These are phyloP conservation scores for Capitella teleta DNA, from an alignment of 1,140 invertebrate species.

Conservation along the genomic window DNA sequence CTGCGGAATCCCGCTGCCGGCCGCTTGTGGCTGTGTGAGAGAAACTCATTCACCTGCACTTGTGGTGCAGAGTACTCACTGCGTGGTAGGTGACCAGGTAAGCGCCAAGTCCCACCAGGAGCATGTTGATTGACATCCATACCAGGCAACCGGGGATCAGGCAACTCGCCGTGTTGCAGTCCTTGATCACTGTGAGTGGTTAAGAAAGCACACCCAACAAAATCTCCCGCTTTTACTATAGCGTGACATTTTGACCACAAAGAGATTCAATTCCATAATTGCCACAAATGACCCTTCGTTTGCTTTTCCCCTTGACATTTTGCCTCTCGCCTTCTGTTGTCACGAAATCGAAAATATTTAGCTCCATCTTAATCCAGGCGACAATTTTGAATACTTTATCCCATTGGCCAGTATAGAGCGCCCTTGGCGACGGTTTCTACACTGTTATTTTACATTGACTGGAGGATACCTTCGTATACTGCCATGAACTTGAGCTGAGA, in stretches of 20 bases:
- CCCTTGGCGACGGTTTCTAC: too few species aligned
- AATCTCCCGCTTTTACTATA: too few species aligned
- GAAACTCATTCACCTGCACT: neutral
- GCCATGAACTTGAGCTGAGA: slow-evolving; percentile 5
- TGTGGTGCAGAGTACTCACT: neutral
- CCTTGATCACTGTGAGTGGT: slow-evolving; percentile 7
- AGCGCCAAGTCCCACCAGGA: slow-evolving; percentile 2
- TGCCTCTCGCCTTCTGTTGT: too few species aligned
- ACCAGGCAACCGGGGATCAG: neutral
- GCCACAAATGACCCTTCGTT: too few species aligned
- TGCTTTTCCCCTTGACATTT: too few species aligned
- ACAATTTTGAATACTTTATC: too few species aligned
- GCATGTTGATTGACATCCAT: slow-evolving; percentile 9
- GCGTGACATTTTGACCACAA: too few species aligned
- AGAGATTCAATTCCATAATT: too few species aligned
- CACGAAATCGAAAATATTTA: too few species aligned
- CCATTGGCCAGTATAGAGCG: too few species aligned
- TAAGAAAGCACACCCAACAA: too few species aligned
- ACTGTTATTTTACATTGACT: neutral
- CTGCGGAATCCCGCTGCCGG: slow-evolving; percentile 94
- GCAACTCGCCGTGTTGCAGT: slow-evolving; percentile 1
- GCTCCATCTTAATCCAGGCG: too few species aligned
- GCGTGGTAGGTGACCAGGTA: slow-evolving; percentile 12
- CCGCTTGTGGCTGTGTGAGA: slow-evolving; percentile 63
- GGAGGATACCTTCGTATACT: slow-evolving; percentile 9